phyloP scores from a whole-genome alignment of 2,888 invertebrate genomes.

The Macaria liturata region DNA sequence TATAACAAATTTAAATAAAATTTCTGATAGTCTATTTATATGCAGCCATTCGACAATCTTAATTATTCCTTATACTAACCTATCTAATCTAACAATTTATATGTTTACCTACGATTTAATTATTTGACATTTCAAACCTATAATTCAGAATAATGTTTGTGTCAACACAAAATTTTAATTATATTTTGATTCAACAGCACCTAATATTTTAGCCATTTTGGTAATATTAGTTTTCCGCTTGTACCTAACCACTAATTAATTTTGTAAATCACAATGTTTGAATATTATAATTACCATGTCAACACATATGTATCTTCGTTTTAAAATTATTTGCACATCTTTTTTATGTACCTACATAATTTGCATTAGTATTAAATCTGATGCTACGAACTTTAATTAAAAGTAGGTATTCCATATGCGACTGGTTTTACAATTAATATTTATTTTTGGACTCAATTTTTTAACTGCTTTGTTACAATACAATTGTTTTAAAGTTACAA shows the following conservation, averaged over 20 bases:
- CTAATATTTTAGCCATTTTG: conserved; percentile 4
- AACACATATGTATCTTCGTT: conserved; percentile 24
- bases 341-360: conserved; percentile 5
- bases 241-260: conserved; percentile 10
- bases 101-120: neutral
- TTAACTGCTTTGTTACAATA: conserved; percentile 8
- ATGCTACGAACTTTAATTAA: neutral
- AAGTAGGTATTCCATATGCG: conserved; percentile 17
- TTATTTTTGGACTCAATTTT: neutral
- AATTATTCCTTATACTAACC: no score
- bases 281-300: conserved; percentile 29
- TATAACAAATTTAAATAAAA: no score
- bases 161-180: conserved; percentile 11
- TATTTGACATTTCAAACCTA: conserved; percentile 8
- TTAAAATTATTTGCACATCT: conserved; percentile 21
- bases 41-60: no score
- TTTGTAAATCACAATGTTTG: conserved; percentile 14
- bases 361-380: conserved; percentile 23
- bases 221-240: conserved; percentile 8
- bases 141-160: conserved; percentile 9
- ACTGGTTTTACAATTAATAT: conserved; percentile 26
- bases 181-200: conserved; percentile 12
- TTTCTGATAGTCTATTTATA: no score
- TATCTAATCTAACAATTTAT: no score
- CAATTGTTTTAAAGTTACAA: neutral